Evolutionary conservation across 1,140 invertebrate genomes (phyloP), one percentile per base, ranked within the genome.

Genomic region (Homarus americanus): DNA sequence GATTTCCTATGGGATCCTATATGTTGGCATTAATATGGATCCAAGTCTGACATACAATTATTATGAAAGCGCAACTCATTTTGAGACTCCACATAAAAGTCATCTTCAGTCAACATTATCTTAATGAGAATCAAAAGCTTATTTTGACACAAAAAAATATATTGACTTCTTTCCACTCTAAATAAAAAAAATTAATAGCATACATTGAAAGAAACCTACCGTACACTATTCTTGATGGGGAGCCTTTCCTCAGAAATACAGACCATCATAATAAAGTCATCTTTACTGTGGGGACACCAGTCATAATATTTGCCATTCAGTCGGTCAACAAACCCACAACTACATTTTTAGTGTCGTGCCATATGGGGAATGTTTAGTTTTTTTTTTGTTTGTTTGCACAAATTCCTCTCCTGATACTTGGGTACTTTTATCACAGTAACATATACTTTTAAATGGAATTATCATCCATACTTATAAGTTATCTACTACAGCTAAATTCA

Each of bases 391-490:
- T 15, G 20, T 76, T 76, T 76, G 36, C 36, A 38, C 15, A 76
- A 76, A 63, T 82, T 36, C 53, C 15, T 58, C 53, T 80, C 41
- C 78, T 49, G 53, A 82, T 82, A 82, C 53, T 58, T 63, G n/a
- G 10, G 34, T 63, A 82, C 41, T 76, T 76, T 82, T 49, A 82
- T 82, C 79, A 82, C 79, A 82, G 79, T 82, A 82, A 82, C 79
- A 82, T 82, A 63, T 28, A 63, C 53, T 63, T 36, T 63, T 36
- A 63, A 82, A 24, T 58, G 53, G 28, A 82, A 34, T 58, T 63
- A 24, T 82, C 44, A 58, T 32, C 49, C 36, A 63, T 63, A 82
- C 44, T 44, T 80, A 80, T 34, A 80, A 53, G 44, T 28, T n/a
- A 44, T 80, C 40, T 63, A 34, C 20, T 24, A 58, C 63, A 82